Evolutionary conservation across 2,113 vertebrate species (phyloP), one percentile per base, ranked within the genome.

Genomic region (Etheostoma cragini): DNA sequence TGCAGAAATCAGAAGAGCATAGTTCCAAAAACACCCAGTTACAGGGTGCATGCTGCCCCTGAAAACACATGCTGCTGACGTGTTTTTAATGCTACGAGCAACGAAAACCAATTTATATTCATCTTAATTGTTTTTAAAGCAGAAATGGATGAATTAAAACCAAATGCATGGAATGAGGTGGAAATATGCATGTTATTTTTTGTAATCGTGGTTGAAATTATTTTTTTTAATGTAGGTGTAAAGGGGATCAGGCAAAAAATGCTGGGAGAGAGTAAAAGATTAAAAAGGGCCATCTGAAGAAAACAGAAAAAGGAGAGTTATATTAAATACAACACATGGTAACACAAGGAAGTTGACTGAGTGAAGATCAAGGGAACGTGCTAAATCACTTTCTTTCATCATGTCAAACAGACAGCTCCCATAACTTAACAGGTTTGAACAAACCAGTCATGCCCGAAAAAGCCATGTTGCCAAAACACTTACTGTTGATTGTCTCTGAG

Each of bases 401-500:
- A 1, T 65, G 78, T 86, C 83, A 45, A 33, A 75, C 60, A 74
- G 80, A 69, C 75, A 62, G 63, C 83, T 81, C 68, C 47, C 80
- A 81, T 30, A 74, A 65, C 65, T 38, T 16, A 75, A 78, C 90
- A 84, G 46, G 91, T 88, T 46, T 33, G 57, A 76, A 87, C 91
- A 90, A 82, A 86, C 42, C 66, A 5, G 53, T 52, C 69, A 76
- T 21, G 62, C 71, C 88, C 86, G 77, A 38, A 72, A 49, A 58
- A 13, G 49, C 72, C 2, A 63, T 22, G 49, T 47, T 80, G 87
- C 86, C 86, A 87, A 91, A 91, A 91, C 75, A 80, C 72, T 76
- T 67, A 72, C 53, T 5, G 61, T 62, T 21, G n/a, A 77, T 71
- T 84, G 76, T 89, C 78, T 84, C 38, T 0, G 53, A 84, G 82